Evolutionary conservation across 1,140 invertebrate genomes (phyloP).

Genomic region (Elymnias hypermnestra): DNA sequence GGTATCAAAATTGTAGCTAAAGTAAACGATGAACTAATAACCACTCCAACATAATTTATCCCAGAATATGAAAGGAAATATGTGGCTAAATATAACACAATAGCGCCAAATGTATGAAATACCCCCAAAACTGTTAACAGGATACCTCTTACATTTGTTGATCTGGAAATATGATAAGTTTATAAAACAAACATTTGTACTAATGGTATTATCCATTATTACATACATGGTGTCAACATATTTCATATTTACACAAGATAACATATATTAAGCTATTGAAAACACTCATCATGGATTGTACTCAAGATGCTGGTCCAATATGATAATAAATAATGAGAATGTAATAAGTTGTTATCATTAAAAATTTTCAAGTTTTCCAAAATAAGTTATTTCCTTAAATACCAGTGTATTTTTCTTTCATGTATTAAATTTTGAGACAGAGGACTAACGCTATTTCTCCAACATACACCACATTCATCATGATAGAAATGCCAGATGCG

Average conservation of each 20-base stretch:
- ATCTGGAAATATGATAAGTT: constrained; percentile 3
- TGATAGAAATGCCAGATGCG: constrained; percentile 5
- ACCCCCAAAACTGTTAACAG: constrained; percentile 17
- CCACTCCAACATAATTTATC: constrained; percentile 24
- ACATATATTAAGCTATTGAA: no score
- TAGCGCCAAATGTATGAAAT: constrained; percentile 10
- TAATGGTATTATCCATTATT: no score
- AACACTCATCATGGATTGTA: no score
- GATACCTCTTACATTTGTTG: constrained; percentile 19
- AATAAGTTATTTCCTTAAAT: no score
- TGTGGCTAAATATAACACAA: constrained; percentile 2
- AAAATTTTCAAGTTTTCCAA: not conserved
- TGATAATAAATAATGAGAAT: no score
- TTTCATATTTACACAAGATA: no score
- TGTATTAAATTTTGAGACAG: no score
- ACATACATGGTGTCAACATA: no score
- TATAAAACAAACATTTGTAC: no score
- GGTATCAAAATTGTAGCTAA: constrained; percentile 30
- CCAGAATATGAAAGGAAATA: constrained; percentile 2
- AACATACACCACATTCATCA: constrained; percentile 22
- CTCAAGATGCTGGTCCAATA: no score
- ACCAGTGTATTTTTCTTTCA: no score
- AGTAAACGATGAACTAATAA: constrained; percentile 20
- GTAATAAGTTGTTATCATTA: no score
- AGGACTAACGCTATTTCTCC: constrained; percentile 35